These are phyloP conservation scores for Lepus townsendii DNA, from an alignment of 2,797 vertebrate genomes.

Conservation along the genomic window DNA sequence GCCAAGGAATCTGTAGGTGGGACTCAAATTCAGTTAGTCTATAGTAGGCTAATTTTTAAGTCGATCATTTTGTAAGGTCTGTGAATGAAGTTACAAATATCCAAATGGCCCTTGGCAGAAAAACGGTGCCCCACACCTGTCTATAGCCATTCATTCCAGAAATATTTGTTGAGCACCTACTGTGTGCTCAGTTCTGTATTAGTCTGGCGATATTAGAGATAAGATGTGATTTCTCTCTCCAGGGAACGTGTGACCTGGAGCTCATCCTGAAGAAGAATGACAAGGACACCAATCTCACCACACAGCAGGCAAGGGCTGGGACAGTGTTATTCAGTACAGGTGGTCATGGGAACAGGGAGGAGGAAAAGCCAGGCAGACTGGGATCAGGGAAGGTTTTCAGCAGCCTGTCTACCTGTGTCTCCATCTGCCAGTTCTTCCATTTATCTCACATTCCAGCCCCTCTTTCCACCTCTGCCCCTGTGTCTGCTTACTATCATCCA, in stretches of 20 bases:
- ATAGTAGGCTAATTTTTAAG: too few species aligned
- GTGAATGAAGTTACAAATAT: too few species aligned
- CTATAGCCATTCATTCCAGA: background rate
- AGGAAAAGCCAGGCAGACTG: background rate
- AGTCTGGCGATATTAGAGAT: background rate
- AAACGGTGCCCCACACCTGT: too few species aligned
- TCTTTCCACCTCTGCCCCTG: background rate
- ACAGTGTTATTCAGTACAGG: background rate
- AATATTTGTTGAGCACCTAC: conserved; percentile 5
- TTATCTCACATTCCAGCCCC: background rate
- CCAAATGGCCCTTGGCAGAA: too few species aligned
- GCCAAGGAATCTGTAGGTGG: too few species aligned
- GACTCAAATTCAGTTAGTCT: too few species aligned
- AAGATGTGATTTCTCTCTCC: background rate
- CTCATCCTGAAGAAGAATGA: background rate
- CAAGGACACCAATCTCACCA: background rate
- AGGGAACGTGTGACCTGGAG: conserved; percentile 3
- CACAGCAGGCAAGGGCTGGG: background rate
- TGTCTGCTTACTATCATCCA: background rate
- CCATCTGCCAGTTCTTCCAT: background rate
- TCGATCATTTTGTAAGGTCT: too few species aligned
- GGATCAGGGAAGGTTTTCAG: background rate
- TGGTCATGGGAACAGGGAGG: background rate
- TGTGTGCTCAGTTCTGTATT: background rate
- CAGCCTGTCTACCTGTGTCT: background rate